Base-by-base conservation (phyloP, 2,113 vertebrate genomes). In the Tetraodon nigroviridis region DNA sequence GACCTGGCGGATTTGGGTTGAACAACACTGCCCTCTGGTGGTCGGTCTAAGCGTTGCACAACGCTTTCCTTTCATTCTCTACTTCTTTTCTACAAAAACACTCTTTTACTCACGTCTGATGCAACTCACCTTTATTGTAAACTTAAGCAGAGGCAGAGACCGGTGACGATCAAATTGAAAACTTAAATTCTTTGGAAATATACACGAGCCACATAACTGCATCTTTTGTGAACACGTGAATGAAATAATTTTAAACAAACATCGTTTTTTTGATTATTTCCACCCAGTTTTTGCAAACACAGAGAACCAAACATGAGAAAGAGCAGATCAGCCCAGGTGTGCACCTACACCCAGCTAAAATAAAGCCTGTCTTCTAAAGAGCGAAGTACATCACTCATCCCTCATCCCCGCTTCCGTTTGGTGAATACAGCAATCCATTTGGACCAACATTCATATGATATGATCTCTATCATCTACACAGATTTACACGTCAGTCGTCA, bases 51-150 rank as follows among this genome's bases (percentile, higher is more conserved):
- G 1, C 6, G 17, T 46, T 27, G 24, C 5, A 6, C 12, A 11
- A 37, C 32, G 12, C n/a, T 11, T 37, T 37, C 32, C 32, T 37
- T 37, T 10, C 1, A 37, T 1, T 37, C 27, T 29, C 7, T 29
- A 4, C 4, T 29, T 29, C 11, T 11, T 37, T 37, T 37, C 2
- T 37, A 37, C 12, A 37, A 3, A 3, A 37, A 37, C 11, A 37
- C 7, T 1, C 11, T 11, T 21, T 52, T 37, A 20, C 55, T 51
- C 22, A 56, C 22, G 71, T 46, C 41, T 61, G n/a, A 51, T 88
- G 84, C 85, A 91, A 61, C 18, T 89, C 82, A 86, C 85, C 85
- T 97, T 96, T 93, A 96, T 94, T 97, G 90, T 92, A 94, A 93
- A 92, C 90, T 71, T 88, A 82, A 87, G 63, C 89, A 91, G 94